Evolutionary conservation across 2,113 vertebrate genomes (phyloP), one percentile per base, ranked within the genome.

Genomic region (Myotis yumanensis): DNA sequence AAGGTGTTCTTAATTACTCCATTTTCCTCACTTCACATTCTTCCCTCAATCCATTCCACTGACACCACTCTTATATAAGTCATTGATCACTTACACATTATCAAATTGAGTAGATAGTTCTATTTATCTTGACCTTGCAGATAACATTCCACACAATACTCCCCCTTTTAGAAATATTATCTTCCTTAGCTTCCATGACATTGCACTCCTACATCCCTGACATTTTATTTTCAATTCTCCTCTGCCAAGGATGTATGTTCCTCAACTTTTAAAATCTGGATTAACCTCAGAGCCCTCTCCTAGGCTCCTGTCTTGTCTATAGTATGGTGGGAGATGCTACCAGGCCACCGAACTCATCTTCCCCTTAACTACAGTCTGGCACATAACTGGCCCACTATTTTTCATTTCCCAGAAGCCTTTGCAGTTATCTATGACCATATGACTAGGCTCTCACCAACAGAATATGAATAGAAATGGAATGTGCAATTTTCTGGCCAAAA

Each of bases 181-280:
- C 25, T 46, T 82, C 75, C 66, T 35, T 87, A 82, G 46, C 32
- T 82, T 82, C 48, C 23, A 11, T 48, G 46, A 32, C 28, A 75
- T 8, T 57, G 18, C 35, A 75, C 75, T 81, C 32, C 18, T 48
- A 11, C 48, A 54, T 59, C 23, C 64, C 2, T 68, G 18, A 20
- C 35, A 37, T 75, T 82, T 91, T 86, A 43, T 81, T 86, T 64
- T 87, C 3, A 1, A 81, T 64, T 86, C 75, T 86, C 46, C 71
- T 81, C 73, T 75, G 54, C 54, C 66, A 81, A 64, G 2, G 23
- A 43, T 32, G 77, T 76, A 73, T 68, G 46, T 46, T 91, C 64
- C 72, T 86, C 57, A 80, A 91, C 83, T 91, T 81, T 52, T 76
- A 87, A 82, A 83, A 51, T 11, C 57, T 83, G 25, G n/a, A 51